Conservation (phyloP, 2,888 invertebrate species). For the Chrysomela aeneicollis region DNA sequence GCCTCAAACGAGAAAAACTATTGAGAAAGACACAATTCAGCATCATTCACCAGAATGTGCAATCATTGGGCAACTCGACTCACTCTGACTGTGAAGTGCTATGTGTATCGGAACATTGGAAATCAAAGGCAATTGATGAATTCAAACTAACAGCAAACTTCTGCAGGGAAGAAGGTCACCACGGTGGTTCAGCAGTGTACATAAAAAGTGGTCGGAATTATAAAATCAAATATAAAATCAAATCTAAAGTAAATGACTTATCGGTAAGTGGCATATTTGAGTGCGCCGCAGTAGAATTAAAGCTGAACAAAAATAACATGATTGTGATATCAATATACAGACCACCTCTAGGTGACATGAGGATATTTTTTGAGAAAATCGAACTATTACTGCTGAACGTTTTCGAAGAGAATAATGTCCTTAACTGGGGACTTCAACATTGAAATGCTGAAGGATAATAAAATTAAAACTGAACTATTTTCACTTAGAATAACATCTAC, state of each 20-base stretch:
- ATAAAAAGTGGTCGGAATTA: neutral
- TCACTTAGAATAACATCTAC: neutral
- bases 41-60: slow-evolving; percentile 12
- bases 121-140: no score
- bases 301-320: neutral
- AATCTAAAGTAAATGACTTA: neutral
- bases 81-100: neutral
- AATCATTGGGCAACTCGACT: slow-evolving; percentile 8
- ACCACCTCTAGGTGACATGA: neutral
- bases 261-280: neutral
- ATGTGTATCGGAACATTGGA: slow-evolving; percentile 14
- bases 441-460: neutral
- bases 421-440: neutral
- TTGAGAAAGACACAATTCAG: slow-evolving; percentile 4
- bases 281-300: neutral
- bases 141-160: neutral
- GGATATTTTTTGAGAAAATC: neutral
- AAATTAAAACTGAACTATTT: neutral
- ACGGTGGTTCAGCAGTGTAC: slow-evolving; percentile 12
- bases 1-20: neutral
- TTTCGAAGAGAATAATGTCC: neutral
- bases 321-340: neutral
- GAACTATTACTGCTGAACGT: neutral
- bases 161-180: slow-evolving; percentile 1
- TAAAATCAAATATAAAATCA: neutral